Evolutionary conservation across 2,113 vertebrate genomes (phyloP).

Genomic region (Colistium nudipinnis): DNA sequence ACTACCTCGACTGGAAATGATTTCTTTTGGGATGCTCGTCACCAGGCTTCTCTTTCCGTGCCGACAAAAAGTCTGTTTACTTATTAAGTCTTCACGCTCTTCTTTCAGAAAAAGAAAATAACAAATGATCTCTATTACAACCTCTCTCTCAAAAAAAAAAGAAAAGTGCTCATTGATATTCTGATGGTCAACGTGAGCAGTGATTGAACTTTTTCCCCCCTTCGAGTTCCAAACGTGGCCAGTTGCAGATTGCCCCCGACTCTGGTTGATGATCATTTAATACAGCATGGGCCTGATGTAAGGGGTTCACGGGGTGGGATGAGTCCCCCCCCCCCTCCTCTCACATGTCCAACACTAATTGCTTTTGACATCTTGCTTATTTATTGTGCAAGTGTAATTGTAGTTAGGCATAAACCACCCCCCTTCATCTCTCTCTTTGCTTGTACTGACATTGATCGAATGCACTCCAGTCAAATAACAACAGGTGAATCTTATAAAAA

Average conservation of each 20-base stretch:
- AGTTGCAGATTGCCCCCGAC: slow-evolving; percentile 70
- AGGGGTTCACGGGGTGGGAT: slow-evolving; percentile 64
- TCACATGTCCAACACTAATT: slow-evolving; percentile 57
- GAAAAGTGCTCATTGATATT: slow-evolving; percentile 76
- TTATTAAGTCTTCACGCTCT: slow-evolving; percentile 58
- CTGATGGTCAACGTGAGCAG: slow-evolving; percentile 63
- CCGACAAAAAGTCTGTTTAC: slow-evolving; percentile 72
- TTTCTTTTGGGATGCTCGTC: slow-evolving; percentile 64
- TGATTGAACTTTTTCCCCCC: slow-evolving; percentile 59
- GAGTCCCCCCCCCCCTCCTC: slow-evolving; percentile 36
- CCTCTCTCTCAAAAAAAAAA: too few species aligned
- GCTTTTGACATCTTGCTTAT: slow-evolving; percentile 69
- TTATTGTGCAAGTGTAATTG: slow-evolving; percentile 58
- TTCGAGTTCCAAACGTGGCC: slow-evolving; percentile 57
- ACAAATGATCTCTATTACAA: slow-evolving; percentile 46
- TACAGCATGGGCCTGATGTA: slow-evolving; percentile 68
- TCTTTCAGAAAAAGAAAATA: slow-evolving; percentile 52
- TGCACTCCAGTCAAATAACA: slow-evolving; percentile 1
- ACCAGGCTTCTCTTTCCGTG: slow-evolving; percentile 65
- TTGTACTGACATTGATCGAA: slow-evolving; percentile 33
- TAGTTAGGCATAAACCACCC: slow-evolving; percentile 25
- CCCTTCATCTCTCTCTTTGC: slow-evolving; percentile 7
- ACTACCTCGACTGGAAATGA: slow-evolving; percentile 62
- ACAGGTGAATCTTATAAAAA: too few species aligned
- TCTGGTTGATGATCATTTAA: slow-evolving; percentile 74